Percentiles rank a stretch among this genome's conserved stretches.
Evolutionary conservation across 2,797 vertebrate genomes (phyloP).

Genomic region (Acanthurus lineatus): DNA sequence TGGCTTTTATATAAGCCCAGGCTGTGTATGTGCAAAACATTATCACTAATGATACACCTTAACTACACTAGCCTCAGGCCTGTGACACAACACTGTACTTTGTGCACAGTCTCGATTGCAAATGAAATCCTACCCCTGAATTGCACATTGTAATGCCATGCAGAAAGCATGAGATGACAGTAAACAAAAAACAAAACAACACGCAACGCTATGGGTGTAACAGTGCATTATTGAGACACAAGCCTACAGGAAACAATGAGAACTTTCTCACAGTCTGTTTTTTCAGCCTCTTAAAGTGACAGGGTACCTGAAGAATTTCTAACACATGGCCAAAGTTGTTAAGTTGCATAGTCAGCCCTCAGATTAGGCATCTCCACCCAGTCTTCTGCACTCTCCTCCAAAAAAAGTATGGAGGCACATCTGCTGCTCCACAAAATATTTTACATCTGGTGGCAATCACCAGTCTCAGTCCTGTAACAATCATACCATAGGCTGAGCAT

Average conservation of each 20-base stretch:
- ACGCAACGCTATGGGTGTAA: slow-evolving; percentile 6
- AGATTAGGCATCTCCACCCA: slow-evolving; percentile 43
- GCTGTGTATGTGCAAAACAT: slow-evolving; percentile 39
- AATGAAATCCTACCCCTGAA: no score
- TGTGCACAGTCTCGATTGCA: background rate
- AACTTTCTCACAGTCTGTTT: slow-evolving; percentile 15
- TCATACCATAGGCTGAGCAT: slow-evolving; percentile 23
- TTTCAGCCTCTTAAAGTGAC: slow-evolving; percentile 59
- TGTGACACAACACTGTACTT: background rate
- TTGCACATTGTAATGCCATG: slow-evolving; percentile 4
- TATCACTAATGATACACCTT: slow-evolving; percentile 2
- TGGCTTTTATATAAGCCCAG: slow-evolving; percentile 12
- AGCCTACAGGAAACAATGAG: slow-evolving; percentile 22
- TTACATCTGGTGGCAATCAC: slow-evolving; percentile 78
- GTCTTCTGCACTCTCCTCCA: slow-evolving; percentile 26
- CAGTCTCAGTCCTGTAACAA: slow-evolving; percentile 20
- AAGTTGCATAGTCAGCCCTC: slow-evolving; percentile 46
- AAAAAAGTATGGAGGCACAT: slow-evolving; percentile 26
- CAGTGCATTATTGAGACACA: slow-evolving; percentile 11
- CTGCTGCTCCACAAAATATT: slow-evolving; percentile 47
- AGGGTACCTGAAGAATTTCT: slow-evolving; percentile 54
- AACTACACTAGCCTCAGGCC: background rate
- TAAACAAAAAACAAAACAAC: slow-evolving; percentile 8
- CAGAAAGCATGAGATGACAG: background rate
- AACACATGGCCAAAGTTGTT: slow-evolving; percentile 48